Evolutionary conservation across 2,113 vertebrate genomes (phyloP).

Genomic region (Jacana jacana): DNA sequence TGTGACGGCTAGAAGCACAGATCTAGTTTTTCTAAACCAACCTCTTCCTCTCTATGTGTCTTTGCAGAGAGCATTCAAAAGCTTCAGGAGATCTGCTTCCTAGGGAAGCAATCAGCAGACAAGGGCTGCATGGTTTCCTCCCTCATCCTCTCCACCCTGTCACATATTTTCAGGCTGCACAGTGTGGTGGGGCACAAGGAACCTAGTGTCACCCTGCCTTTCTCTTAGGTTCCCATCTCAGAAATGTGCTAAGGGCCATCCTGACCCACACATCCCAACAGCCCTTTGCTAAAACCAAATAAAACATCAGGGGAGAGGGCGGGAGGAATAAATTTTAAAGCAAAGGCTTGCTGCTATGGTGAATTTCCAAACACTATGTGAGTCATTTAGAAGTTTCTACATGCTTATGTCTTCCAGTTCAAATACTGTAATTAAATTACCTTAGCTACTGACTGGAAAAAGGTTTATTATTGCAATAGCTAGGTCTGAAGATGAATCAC

Average conservation of each 20-base stretch:
- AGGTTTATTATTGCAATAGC: slow-evolving; percentile 25
- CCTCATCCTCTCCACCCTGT: background rate
- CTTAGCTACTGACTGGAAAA: slow-evolving; percentile 43
- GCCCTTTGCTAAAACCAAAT: background rate
- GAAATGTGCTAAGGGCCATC: background rate
- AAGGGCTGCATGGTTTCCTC: background rate
- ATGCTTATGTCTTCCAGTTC: slow-evolving; percentile 32
- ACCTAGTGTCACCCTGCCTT: background rate
- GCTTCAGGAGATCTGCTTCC: background rate
- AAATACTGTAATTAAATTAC: slow-evolving; percentile 63
- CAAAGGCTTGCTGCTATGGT: background rate
- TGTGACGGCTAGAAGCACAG: background rate
- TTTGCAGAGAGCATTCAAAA: background rate
- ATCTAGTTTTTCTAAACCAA: background rate
- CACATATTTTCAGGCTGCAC: fast-evolving
- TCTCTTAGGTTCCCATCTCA: background rate
- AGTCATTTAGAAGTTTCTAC: slow-evolving; percentile 49
- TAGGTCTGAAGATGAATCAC: slow-evolving; percentile 60
- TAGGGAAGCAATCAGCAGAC: background rate
- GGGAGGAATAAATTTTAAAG: background rate
- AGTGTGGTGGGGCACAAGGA: background rate
- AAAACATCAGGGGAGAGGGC: background rate
- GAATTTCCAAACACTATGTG: slow-evolving; percentile 42
- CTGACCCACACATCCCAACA: background rate
- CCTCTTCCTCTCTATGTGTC: background rate